These are phyloP conservation scores for Nomada flava DNA, from an alignment of 2,888 invertebrate genomes.

Conservation along the genomic window DNA sequence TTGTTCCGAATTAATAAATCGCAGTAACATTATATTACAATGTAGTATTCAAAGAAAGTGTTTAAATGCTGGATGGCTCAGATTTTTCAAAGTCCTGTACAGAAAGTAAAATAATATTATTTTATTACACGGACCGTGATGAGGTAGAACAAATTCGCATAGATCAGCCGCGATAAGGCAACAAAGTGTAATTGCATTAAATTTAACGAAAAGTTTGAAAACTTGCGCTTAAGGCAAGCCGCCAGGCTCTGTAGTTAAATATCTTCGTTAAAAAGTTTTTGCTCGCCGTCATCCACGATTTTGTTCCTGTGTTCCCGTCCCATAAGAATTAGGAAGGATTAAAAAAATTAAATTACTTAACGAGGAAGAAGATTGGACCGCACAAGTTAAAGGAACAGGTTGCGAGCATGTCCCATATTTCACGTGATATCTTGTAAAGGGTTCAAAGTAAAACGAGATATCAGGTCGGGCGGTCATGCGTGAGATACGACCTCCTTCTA, in stretches of 20 bases:
- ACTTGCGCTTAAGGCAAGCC: conserved; percentile 18
- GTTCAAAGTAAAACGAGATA: conserved; percentile 34
- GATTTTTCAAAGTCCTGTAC: neutral
- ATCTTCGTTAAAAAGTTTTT: conserved; percentile 49
- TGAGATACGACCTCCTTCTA: conserved; percentile 24
- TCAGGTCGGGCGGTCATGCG: conserved; percentile 28
- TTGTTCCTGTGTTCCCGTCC: neutral
- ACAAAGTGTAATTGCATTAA: conserved; percentile 35
- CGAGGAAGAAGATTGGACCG: conserved; percentile 26
- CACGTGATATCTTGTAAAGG: conserved; percentile 15
- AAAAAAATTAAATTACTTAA: conserved; percentile 48
- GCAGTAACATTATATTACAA: too few species aligned
- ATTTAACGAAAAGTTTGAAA: conserved; percentile 29
- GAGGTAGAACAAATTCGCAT: neutral
- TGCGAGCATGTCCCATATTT: conserved; percentile 36
- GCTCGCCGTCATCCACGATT: neutral
- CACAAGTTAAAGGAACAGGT: conserved; percentile 28
- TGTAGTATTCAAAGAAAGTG: too few species aligned
- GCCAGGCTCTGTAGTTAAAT: conserved; percentile 22
- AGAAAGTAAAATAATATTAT: neutral
- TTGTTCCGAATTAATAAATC: neutral
- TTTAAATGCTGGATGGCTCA: too few species aligned
- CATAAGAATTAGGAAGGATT: conserved; percentile 19
- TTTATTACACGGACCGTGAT: neutral
- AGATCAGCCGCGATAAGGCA: conserved; percentile 22